Base-by-base conservation (phyloP, 1,140 invertebrate genomes). In the Halesus radiatus region DNA sequence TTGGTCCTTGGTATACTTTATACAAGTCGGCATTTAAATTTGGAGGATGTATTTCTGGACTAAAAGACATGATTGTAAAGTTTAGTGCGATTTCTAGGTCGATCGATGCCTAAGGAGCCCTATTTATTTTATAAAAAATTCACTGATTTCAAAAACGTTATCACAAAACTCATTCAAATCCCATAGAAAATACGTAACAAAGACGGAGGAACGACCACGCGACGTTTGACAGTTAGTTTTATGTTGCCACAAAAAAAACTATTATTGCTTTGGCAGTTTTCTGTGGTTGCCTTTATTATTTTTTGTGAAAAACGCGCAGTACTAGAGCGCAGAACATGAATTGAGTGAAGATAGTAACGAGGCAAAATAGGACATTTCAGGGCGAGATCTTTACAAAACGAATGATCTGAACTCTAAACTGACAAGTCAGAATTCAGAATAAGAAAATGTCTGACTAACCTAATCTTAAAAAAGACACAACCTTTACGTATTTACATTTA, bases 11-110 rank as follows among this genome's bases (percentile, higher is more conserved):
- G 20, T 81, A 73, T 3, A 26, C 66, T 23, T 72, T 52, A 60
- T 83, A 83, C 5, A 81, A 53, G 13, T 83, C 82, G 3, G 82
- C 82, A 66, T 83, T 83, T 66, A 81, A 68, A 76, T 83, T 74
- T 7, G 81, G 81, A 53, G 76, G 75, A 6, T 77, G 76, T 26
- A 82, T 60, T 29, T 54, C 64, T 13, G 37, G 37, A 13, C 37
- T 45, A 37, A 52, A 62, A 50, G 60, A 56, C 73, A 77, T 78
- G 13, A 8, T 76, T 6, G 50, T 29, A 1, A 45, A 45, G 37
- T 45, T 45, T 45, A 13, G 37, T 10, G 3, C 37, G 10, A 45
- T 45, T 45, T 45, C 37, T 45, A 45, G 1, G 13, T 13, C 8
- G 37, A 10, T 10, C 37, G 37, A 13, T 45, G 37, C 37, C 37